These are phyloP conservation scores for Boleophthalmus pectinirostris DNA, from an alignment of 2,113 vertebrate species.

Conservation along the genomic window DNA sequence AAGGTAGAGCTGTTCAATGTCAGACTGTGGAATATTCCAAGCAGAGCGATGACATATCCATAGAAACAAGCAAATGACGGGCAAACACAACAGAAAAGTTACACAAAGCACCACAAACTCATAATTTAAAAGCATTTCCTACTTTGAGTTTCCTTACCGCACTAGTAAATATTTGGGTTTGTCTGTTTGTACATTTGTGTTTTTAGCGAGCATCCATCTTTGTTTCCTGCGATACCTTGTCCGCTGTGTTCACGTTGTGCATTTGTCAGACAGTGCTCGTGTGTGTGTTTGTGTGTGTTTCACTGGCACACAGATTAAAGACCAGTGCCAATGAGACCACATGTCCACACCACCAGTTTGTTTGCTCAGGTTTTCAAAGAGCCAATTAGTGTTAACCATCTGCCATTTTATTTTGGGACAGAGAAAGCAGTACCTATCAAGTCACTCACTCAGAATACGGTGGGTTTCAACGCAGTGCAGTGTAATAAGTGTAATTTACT, in stretches of 20 bases:
- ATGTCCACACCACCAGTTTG: slow-evolving; percentile 6
- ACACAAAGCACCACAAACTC: too few relatives aligned
- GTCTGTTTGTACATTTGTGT: background rate
- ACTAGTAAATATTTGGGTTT: too few relatives aligned
- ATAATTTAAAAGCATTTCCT: too few relatives aligned
- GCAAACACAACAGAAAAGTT: too few relatives aligned
- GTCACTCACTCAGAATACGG: background rate
- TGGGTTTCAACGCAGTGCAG: background rate
- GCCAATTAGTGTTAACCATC: slow-evolving; percentile 12
- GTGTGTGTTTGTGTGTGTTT: background rate
- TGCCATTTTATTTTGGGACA: slow-evolving; percentile 10
- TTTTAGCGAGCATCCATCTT: background rate
- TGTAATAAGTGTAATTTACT: background rate
- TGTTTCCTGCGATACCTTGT: background rate
- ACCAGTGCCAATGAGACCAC: slow-evolving; percentile 6
- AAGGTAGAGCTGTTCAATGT: too few relatives aligned
- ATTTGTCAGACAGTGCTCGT: background rate
- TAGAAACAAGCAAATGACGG: too few relatives aligned
- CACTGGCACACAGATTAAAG: slow-evolving; percentile 1
- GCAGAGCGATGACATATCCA: too few relatives aligned
- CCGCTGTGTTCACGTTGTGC: background rate
- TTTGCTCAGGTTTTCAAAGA: slow-evolving; percentile 3
- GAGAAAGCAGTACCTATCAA: background rate
- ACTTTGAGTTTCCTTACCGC: too few relatives aligned
- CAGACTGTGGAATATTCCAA: too few relatives aligned